Evolutionary conservation across 53 echinoderm and acorn worm species (phyloP), one percentile per base, ranked within the genome.

Genomic region (Temnopleurus reevesii): DNA sequence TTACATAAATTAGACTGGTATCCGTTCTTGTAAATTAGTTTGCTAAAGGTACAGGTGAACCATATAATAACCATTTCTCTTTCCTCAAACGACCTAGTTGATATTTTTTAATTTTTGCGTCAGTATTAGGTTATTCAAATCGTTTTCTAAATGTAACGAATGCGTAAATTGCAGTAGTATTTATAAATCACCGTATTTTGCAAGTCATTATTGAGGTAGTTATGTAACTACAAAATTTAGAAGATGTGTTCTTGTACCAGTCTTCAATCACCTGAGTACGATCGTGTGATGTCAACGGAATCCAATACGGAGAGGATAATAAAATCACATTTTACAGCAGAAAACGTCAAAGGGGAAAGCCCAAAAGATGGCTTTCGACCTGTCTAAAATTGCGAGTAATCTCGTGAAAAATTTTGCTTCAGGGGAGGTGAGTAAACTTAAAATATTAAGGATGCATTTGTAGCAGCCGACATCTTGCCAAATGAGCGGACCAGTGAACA

Each of bases 331-430:
- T 9, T 12, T 49, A 9, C 9, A 55, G 55, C n/a, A 55, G 12
- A 77, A 5, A 28, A 27, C 7, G 79, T 26, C 5, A 27, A 47
- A 25, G 12, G 12, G 49, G 13, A 21, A 47, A 33, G 27, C 28
- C 6, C 15, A 27, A 31, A 45, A 57, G 56, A 51, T 51, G 87
- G 87, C 87, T 28, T 30, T 94, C 91, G 95, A 97, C 54, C 83
- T 94, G 29, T 87, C 91, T 10, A 97, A 95, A 80, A 93, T 97
- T 21, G 93, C 97, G 46, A 90, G 84, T 55, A 97, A 97, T 77
- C 92, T 97, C 43, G 92, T 97, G 76, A 97, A 93, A 88, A 91
- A 76, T 89, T 95, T 92, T 76, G 83, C 90, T 2, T 92, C 80
- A 46, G 93, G 93, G 41, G 97, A 97, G 92, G 97, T 97, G 84